Evolutionary conservation across 1,140 invertebrate species (phyloP).

Genomic region (Rhopalosiphum padi): DNA sequence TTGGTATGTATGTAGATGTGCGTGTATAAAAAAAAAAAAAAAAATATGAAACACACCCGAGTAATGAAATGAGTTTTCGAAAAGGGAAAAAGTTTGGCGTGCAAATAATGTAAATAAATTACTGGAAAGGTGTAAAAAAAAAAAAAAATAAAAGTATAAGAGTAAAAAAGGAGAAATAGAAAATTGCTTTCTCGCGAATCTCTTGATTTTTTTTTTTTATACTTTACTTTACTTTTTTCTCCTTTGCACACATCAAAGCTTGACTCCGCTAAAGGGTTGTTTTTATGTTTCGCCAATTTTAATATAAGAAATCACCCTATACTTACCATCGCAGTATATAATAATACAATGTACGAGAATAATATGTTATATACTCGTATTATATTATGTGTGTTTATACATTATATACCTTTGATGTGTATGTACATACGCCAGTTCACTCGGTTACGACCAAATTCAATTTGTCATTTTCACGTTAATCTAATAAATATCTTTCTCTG

Average conservation of each 20-base stretch:
- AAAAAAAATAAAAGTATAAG: neutral
- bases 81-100: neutral
- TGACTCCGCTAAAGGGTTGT: neutral
- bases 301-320: neutral
- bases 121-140: neutral
- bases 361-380: neutral
- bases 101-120: slow-evolving; percentile 42
- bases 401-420: too few relatives aligned
- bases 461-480: neutral
- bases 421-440: neutral
- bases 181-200: slow-evolving; percentile 26
- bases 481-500: neutral
- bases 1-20: neutral
- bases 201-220: neutral
- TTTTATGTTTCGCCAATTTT: neutral
- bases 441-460: neutral
- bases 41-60: slow-evolving; percentile 19
- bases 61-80: slow-evolving; percentile 46
- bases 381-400: neutral
- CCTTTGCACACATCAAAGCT: neutral
- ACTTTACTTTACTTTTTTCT: neutral
- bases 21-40: slow-evolving; percentile 18
- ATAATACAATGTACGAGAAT: neutral
- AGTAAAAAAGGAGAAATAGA: slow-evolving; percentile 19
- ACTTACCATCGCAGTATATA: neutral